Conservation (phyloP, 2,797 vertebrate species). For the Hoplostethus atlanticus region DNA sequence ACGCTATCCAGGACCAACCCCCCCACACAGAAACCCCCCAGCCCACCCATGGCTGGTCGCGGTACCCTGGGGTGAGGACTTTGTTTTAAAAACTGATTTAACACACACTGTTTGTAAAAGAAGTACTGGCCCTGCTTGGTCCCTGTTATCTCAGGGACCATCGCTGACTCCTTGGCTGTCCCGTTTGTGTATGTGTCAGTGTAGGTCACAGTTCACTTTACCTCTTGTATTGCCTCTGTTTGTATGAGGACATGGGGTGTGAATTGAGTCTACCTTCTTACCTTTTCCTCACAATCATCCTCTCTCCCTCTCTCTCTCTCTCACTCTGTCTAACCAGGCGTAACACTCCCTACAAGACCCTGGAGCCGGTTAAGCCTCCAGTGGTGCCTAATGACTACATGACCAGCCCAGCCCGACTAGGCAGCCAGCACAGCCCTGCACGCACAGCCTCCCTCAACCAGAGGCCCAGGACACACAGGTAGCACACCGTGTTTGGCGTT, state of each 20-base stretch:
- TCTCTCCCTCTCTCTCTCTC: background rate
- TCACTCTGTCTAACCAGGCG: conserved; percentile 80
- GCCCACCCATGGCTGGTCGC: conserved; percentile 97
- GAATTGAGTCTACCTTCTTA: background rate
- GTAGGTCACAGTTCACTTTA: background rate
- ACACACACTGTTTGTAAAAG: background rate
- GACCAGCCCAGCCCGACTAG: conserved; percentile 97
- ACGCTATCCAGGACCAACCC: conserved; percentile 98
- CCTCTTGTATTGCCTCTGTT: background rate
- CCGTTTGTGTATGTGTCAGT: too few species aligned
- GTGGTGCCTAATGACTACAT: conserved; percentile 99
- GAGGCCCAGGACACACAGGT: conserved; percentile 99
- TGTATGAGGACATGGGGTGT: too few species aligned
- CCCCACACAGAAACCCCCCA: conserved; percentile 98
- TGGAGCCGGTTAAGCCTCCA: conserved; percentile 98
- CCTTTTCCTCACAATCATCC: background rate
- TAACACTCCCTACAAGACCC: conserved; percentile 97
- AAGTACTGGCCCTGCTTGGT: background rate
- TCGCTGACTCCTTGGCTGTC: too few species aligned
- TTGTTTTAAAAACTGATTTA: background rate
- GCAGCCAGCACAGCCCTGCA: conserved; percentile 96
- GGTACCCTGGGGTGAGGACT: conserved; percentile 93
- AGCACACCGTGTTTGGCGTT: background rate
- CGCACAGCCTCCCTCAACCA: conserved; percentile 98
- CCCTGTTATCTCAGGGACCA: background rate